A percentile compares a stretch with the other conserved stretches of the same genome.
Evolutionary conservation across 2,888 invertebrate genomes (phyloP).

Genomic region (Volucella zonaria): DNA sequence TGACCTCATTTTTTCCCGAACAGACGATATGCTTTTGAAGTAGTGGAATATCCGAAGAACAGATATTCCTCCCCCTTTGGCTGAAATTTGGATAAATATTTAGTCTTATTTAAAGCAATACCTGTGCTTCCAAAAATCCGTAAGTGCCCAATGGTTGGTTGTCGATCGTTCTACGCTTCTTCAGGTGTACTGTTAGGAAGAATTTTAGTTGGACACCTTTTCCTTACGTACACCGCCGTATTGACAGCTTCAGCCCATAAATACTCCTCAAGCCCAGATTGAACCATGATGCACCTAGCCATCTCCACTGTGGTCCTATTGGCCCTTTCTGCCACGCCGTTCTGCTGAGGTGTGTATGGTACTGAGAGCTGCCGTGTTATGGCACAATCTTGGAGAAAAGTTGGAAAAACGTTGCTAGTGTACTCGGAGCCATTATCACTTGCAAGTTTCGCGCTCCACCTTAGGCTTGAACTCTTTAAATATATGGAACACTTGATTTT

Average conservation of each 20-base stretch:
- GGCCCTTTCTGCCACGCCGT: slow-evolving; percentile 66
- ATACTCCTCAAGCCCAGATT: no score
- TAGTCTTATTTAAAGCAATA: no score
- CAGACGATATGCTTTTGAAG: no score
- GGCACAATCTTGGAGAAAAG: slow-evolving; percentile 48
- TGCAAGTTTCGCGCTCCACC: slow-evolving; percentile 57
- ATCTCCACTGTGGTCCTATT: slow-evolving; percentile 62
- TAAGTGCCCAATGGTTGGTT: slow-evolving; percentile 27
- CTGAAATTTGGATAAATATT: no score
- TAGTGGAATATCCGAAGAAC: no score
- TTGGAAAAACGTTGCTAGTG: slow-evolving; percentile 31
- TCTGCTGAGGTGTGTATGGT: slow-evolving; percentile 65
- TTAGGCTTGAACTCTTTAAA: slow-evolving; percentile 61
- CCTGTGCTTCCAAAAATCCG: no score
- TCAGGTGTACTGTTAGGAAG: slow-evolving; percentile 44
- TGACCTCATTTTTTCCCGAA: no score
- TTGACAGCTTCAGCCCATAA: slow-evolving; percentile 48
- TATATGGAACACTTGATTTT: slow-evolving; percentile 50
- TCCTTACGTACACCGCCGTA: slow-evolving; percentile 66
- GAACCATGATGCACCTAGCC: no score
- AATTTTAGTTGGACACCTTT: slow-evolving; percentile 43
- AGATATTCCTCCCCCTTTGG: no score
- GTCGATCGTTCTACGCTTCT: slow-evolving; percentile 55
- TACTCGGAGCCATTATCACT: slow-evolving; percentile 65
- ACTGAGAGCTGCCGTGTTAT: slow-evolving; percentile 56